Base-by-base conservation (phyloP, 1,140 invertebrate species). In the Drosophila sproati region DNA sequence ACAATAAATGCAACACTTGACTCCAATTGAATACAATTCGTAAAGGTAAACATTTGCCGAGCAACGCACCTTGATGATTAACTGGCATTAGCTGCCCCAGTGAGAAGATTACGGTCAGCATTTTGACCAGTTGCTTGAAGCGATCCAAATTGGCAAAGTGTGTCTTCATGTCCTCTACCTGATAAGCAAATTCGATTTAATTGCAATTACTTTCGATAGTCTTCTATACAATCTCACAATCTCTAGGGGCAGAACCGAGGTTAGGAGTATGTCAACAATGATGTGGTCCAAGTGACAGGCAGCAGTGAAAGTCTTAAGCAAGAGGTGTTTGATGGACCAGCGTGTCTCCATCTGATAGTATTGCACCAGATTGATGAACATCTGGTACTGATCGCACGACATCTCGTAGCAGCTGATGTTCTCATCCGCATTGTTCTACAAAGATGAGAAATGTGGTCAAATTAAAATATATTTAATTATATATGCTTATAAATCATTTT, bases 321-420 rank as follows among this genome's bases (percentile, higher is more conserved):
- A 93, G 1, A 97, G 93, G 71, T 96, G 94, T 70, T 97, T 94
- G 73, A 98, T 96, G 0, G 95, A 95, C 95, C 96, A 96, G 78
- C 97, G 94, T 3, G 96, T 95, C 93, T 98, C 97, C 97, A 98
- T 98, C 93, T 98, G 97, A 93, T 98, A 98, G 94, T 97, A 98
- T 76, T 97, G 95, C 55, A 97, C 96, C 48, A 98, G 93, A 73
- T 96, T 96, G 39, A 94, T 95, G 6, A 97, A 95, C 74, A 95
- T 95, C 61, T 95, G 94, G 82, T 97, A 97, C 32, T 95, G 94
- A 92, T 97, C 95, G 75, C 95, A 94, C 72, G 95, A 95, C 78
- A 98, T 94, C 50, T 97, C 95, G 90, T 96, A 95, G 79, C 95
- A 95, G 34, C 96, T 96, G 56, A 97, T 96, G 91, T 95, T 96